A percentile compares a stretch with the other conserved stretches of the same genome.
phyloP scores from a whole-genome alignment of 2,888 invertebrate species.

The Uropetala carovei region DNA sequence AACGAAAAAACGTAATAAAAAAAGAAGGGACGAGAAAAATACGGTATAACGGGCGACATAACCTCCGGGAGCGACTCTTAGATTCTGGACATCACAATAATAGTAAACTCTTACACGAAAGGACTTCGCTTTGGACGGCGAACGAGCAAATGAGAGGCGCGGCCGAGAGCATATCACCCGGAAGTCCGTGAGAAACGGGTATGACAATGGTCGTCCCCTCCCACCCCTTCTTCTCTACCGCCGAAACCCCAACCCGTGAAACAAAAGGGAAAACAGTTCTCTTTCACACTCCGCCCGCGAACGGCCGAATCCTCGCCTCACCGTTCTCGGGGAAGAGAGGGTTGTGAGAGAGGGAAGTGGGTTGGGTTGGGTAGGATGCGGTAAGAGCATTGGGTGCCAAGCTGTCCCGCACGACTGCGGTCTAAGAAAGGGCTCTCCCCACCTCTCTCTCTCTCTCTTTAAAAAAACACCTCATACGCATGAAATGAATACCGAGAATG shows the following conservation, averaged over 20 bases:
- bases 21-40: background rate
- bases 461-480: too few species aligned
- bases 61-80: too few species aligned
- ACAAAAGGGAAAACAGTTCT: conserved; percentile 52
- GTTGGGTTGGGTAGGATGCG: background rate
- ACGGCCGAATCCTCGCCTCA: background rate
- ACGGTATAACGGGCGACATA: too few species aligned
- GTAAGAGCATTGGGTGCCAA: too few species aligned
- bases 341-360: background rate
- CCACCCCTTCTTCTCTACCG: background rate
- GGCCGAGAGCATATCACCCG: conserved; percentile 4
- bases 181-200: background rate
- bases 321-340: background rate
- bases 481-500: too few species aligned
- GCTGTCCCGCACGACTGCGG: background rate
- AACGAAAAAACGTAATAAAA: too few species aligned
- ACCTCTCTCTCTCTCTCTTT: too few species aligned
- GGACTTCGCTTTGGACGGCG: background rate
- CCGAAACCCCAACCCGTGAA: background rate
- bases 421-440: background rate
- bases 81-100: background rate
- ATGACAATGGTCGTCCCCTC: conserved; percentile 34
- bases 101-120: background rate
- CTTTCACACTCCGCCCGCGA: background rate
- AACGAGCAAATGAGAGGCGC: background rate